Evolutionary conservation across 2,888 invertebrate species (phyloP).

Genomic region (Metallyticus violacea): DNA sequence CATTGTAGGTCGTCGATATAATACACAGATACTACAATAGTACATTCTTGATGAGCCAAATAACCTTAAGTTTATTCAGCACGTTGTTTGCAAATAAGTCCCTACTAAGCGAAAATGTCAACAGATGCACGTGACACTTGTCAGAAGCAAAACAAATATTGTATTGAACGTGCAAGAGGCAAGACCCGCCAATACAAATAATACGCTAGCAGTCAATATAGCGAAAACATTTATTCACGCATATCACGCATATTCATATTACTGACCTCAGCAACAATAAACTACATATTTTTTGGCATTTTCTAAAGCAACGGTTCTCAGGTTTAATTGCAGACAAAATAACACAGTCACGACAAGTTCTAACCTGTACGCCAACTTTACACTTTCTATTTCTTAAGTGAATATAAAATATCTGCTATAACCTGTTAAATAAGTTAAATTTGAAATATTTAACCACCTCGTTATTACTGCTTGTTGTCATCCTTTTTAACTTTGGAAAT

Average conservation of each 20-base stretch:
- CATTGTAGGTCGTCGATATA: background rate
- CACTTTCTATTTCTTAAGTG: too few relatives aligned
- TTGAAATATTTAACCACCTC: too few relatives aligned
- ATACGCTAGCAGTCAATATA: background rate
- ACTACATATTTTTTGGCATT: background rate
- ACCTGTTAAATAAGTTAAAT: too few relatives aligned
- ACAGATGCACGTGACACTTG: conserved; percentile 14
- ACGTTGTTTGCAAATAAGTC: background rate
- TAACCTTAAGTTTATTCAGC: background rate
- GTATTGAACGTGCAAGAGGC: background rate
- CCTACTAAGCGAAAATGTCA: background rate
- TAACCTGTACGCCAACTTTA: background rate
- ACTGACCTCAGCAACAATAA: background rate
- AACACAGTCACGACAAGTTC: background rate
- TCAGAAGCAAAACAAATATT: background rate
- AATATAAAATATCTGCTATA: too few relatives aligned
- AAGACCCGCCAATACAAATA: background rate
- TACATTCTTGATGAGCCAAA: background rate
- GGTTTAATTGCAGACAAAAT: background rate
- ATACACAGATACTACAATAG: background rate
- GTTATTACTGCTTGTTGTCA: too few relatives aligned
- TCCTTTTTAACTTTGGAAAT: too few relatives aligned
- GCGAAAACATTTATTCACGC: background rate
- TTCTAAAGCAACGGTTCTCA: background rate
- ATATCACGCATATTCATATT: background rate